Percentiles rank a stretch among this genome's conserved stretches.
Conservation (phyloP, 2,888 invertebrate genomes). For the Rhamnusium bicolor region DNA sequence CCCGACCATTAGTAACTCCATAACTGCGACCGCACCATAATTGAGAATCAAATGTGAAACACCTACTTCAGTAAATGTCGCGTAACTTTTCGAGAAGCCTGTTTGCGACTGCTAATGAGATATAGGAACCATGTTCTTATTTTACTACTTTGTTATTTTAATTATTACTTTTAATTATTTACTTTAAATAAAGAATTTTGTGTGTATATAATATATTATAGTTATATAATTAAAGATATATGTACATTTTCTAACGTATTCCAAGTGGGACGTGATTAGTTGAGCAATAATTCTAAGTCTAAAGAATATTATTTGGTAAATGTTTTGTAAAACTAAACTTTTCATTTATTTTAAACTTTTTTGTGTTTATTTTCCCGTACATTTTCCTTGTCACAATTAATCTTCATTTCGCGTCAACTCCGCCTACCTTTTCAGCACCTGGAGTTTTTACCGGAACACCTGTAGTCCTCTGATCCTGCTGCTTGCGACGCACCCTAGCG, state of each 20-base stretch:
- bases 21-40: too few species aligned
- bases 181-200: too few species aligned
- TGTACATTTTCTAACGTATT: neutral
- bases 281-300: neutral
- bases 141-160: too few species aligned
- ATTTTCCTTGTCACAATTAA: slow-evolving; percentile 42
- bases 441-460: slow-evolving; percentile 52
- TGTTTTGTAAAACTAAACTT: neutral
- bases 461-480: slow-evolving; percentile 42
- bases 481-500: slow-evolving; percentile 34
- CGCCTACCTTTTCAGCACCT: slow-evolving; percentile 53
- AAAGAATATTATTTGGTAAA: neutral
- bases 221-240: too few species aligned
- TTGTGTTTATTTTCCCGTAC: slow-evolving; percentile 15
- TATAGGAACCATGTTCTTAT: too few species aligned
- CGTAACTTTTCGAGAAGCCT: too few species aligned
- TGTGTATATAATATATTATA: too few species aligned
- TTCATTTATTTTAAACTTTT: slow-evolving; percentile 8
- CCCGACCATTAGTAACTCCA: too few species aligned
- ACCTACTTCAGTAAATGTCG: too few species aligned
- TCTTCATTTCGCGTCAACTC: slow-evolving; percentile 48
- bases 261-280: neutral
- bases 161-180: too few species aligned
- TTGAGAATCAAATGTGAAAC: too few species aligned
- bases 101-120: too few species aligned